Percentiles rank a stretch among this genome's conserved stretches.
phyloP scores from a whole-genome alignment of 2,888 invertebrate species.

The Digitonthophagus gazella region DNA sequence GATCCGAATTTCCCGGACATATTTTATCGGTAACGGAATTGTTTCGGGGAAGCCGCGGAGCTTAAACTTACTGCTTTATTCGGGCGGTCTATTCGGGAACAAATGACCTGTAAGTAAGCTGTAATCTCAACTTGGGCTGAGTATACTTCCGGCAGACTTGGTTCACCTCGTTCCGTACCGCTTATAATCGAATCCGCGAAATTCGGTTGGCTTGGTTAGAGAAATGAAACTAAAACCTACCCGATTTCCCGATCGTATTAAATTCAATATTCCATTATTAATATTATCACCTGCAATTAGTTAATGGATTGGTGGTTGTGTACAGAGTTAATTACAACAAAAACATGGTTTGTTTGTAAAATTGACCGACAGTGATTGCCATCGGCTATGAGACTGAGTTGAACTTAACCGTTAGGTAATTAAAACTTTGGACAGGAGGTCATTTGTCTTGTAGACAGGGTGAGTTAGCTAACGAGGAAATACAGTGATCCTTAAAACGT shows the following conservation, averaged over 20 bases:
- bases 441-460: background rate
- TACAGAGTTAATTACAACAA: background rate
- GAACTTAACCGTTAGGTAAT: background rate
- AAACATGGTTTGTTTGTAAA: background rate
- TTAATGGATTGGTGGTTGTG: background rate
- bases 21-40: background rate
- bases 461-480: background rate
- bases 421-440: background rate
- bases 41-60: background rate
- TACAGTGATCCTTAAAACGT: background rate
- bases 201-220: background rate
- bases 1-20: background rate
- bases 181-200: background rate
- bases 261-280: background rate
- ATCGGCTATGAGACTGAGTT: background rate
- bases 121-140: background rate
- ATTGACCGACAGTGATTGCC: background rate
- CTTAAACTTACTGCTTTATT: background rate
- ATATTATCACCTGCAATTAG: background rate
- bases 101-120: background rate
- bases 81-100: background rate
- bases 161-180: too few relatives aligned
- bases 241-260: too few relatives aligned
- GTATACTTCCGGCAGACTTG: background rate
- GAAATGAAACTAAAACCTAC: background rate